A percentile compares a stretch with the other conserved stretches of the same genome.
These are phyloP conservation scores for Uloborus plumipes DNA, from an alignment of 2,888 invertebrate species.

Conservation along the genomic window DNA sequence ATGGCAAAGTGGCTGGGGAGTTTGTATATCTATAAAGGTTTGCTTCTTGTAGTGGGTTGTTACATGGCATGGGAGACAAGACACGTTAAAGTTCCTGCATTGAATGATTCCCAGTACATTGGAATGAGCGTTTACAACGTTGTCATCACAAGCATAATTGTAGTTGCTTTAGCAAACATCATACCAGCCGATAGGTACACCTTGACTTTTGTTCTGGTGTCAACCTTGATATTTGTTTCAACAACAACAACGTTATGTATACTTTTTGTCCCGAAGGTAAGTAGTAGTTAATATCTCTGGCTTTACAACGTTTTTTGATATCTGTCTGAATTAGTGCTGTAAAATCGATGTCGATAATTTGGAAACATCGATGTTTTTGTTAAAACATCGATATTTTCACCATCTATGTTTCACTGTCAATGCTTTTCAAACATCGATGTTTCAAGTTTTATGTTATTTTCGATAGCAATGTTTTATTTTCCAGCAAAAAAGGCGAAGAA, in stretches of 20 bases:
- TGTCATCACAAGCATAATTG: slow-evolving; percentile 87
- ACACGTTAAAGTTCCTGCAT: slow-evolving; percentile 89
- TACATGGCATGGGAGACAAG: slow-evolving; percentile 97
- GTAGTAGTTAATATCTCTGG: slow-evolving; percentile 11
- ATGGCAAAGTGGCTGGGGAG: slow-evolving; percentile 91
- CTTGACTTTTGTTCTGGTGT: slow-evolving; percentile 84
- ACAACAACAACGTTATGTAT: slow-evolving; percentile 89
- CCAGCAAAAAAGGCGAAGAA: too few species aligned
- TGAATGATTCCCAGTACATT: slow-evolving; percentile 94
- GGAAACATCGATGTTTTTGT: too few species aligned
- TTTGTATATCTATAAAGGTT: slow-evolving; percentile 90
- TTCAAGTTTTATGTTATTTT: too few species aligned
- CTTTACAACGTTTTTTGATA: too few species aligned
- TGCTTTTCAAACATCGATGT: too few species aligned
- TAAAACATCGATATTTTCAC: too few species aligned
- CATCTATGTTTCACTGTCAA: too few species aligned
- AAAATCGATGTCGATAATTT: too few species aligned
- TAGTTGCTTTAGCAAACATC: slow-evolving; percentile 89
- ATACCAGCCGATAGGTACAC: slow-evolving; percentile 84
- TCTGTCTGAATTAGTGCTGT: too few species aligned
- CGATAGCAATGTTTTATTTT: too few species aligned
- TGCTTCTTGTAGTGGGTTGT: slow-evolving; percentile 88
- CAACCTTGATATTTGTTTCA: slow-evolving; percentile 85
- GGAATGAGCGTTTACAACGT: slow-evolving; percentile 93
- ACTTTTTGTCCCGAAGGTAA: slow-evolving; percentile 86